A percentile compares a stretch with the other conserved stretches of the same genome.
These are phyloP conservation scores for Anoncus sp. DNA, from an alignment of 2,888 invertebrate genomes.

Conservation along the genomic window DNA sequence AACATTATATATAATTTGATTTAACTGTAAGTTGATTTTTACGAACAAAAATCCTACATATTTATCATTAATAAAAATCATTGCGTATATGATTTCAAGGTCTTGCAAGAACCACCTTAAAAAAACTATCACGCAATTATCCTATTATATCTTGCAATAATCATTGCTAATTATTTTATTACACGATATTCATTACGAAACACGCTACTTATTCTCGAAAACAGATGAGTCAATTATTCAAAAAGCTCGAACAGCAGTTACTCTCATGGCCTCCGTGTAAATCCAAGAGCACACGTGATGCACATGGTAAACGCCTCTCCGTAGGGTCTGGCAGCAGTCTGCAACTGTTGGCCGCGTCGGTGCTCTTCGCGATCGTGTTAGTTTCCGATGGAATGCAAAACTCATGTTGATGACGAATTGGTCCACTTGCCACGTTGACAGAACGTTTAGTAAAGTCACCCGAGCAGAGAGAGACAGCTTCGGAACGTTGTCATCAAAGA, in stretches of 20 bases:
- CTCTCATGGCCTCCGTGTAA: neutral
- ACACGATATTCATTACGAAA: neutral
- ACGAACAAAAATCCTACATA: too few species aligned
- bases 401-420: conserved; percentile 52
- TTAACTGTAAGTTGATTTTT: too few species aligned
- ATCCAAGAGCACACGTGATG: conserved; percentile 8
- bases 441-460: conserved; percentile 53
- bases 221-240: conserved; percentile 15
- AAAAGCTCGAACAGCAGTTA: neutral
- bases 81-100: too few species aligned
- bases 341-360: conserved; percentile 21
- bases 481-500: conserved; percentile 32
- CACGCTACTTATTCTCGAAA: neutral
- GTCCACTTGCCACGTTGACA: conserved; percentile 49
- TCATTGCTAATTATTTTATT: neutral
- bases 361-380: conserved; percentile 21
- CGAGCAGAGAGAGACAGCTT: neutral
- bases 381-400: conserved; percentile 51
- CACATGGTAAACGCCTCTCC: conserved; percentile 52
- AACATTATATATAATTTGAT: too few species aligned
- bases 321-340: conserved; percentile 22
- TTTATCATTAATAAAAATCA: too few species aligned
- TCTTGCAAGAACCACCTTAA: too few species aligned
- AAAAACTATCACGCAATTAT: neutral
- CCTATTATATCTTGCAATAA: neutral